phyloP scores from a whole-genome alignment of 2,797 vertebrate species.

The Catostomus latipinnis region DNA sequence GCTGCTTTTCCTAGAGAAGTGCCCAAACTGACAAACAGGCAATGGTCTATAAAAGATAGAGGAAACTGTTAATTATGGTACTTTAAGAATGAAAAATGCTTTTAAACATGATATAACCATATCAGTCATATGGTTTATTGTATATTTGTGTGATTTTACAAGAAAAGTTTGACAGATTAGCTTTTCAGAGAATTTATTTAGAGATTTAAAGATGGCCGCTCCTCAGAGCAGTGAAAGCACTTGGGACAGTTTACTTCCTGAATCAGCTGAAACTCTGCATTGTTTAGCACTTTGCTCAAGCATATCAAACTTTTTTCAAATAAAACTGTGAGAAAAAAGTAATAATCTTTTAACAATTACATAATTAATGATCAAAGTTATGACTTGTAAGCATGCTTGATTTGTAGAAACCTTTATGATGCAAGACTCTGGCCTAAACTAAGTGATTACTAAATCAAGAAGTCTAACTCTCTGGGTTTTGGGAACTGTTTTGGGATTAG shows the following conservation, averaged over 20 bases:
- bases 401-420: neutral
- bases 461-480: too few species aligned
- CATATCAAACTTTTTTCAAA: neutral
- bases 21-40: slow-evolving; percentile 55
- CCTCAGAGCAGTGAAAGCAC: slow-evolving; percentile 58
- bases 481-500: neutral
- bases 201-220: slow-evolving; percentile 80
- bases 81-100: neutral
- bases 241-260: slow-evolving; percentile 72
- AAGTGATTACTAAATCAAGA: neutral
- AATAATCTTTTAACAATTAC: too few species aligned
- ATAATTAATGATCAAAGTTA: neutral
- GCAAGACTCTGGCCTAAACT: slow-evolving; percentile 11
- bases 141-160: neutral
- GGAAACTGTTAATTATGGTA: slow-evolving; percentile 44
- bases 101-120: slow-evolving; percentile 1
- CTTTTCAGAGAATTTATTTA: slow-evolving; percentile 52
- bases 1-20: slow-evolving; percentile 56
- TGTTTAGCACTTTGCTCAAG: slow-evolving; percentile 18
- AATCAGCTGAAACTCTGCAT: slow-evolving; percentile 38
- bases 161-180: slow-evolving; percentile 56
- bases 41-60: slow-evolving; percentile 58
- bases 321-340: neutral
- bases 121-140: neutral
- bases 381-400: neutral